phyloP scores from a whole-genome alignment of 1,140 invertebrate genomes.

The Agraylea sexmaculata region DNA sequence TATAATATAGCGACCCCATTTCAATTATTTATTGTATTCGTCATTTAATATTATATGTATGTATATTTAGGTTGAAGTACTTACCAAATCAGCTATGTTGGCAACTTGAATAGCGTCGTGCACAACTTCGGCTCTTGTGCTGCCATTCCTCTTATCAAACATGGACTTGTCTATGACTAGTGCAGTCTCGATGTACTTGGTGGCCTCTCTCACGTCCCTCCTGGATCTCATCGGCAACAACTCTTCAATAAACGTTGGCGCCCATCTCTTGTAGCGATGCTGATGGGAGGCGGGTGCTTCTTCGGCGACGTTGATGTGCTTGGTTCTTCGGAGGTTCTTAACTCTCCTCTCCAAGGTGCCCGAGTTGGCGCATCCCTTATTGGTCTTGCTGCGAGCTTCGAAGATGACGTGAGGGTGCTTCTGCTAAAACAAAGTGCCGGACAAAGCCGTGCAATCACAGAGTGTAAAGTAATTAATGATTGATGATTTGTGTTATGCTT shows the following conservation, averaged over 20 bases:
- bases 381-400: conserved; percentile 74
- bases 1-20: too few species aligned
- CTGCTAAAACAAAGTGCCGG: conserved; percentile 62
- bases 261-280: too few species aligned
- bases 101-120: conserved; percentile 92
- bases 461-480: conserved; percentile 11
- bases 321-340: conserved; percentile 48
- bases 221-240: too few species aligned
- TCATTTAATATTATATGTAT: too few species aligned
- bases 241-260: background rate
- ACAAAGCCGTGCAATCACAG: conserved; percentile 30
- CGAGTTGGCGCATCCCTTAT: conserved; percentile 79
- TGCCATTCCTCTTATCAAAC: conserved; percentile 87
- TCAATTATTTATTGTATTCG: too few species aligned
- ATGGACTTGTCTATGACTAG: conserved; percentile 86
- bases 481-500: too few species aligned
- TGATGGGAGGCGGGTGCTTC: too few species aligned
- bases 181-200: conserved; percentile 87
- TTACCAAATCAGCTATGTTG: conserved; percentile 91
- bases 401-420: conserved; percentile 95
- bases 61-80: too few species aligned
- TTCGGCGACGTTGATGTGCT: conserved; percentile 48
- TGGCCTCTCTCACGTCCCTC: conserved; percentile 74
- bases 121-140: conserved; percentile 76
- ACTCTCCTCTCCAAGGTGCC: conserved; percentile 62